phyloP scores from a whole-genome alignment of 2,888 invertebrate genomes.

The Palloptera scutellata region DNA sequence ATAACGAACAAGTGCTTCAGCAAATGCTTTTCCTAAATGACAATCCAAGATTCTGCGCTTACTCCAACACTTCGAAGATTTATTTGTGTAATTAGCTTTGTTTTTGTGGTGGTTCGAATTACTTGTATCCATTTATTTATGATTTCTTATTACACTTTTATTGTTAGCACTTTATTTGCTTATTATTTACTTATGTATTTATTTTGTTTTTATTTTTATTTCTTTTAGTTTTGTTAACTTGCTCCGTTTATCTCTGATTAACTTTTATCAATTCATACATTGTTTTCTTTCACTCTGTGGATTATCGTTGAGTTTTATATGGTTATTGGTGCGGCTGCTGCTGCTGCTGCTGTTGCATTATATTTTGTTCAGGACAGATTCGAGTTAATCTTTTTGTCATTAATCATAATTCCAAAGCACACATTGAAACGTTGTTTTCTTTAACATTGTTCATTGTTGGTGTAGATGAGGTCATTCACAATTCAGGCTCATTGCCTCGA shows the following conservation, averaged over 20 bases:
- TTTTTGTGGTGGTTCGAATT: background rate
- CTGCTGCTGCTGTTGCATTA: slow-evolving; percentile 14
- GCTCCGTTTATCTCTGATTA: slow-evolving; percentile 2
- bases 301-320: slow-evolving; percentile 8
- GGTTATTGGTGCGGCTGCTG: slow-evolving; percentile 1
- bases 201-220: no score
- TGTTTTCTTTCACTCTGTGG: slow-evolving; percentile 1
- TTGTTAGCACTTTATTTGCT: background rate
- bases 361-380: slow-evolving; percentile 25
- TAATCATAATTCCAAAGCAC: slow-evolving; percentile 51
- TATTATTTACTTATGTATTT: background rate
- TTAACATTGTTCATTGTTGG: background rate
- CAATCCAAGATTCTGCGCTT: no score
- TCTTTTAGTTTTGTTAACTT: no score
- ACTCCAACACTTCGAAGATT: no score
- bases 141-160: background rate
- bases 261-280: background rate
- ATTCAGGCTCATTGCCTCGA: no score
- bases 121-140: slow-evolving; percentile 20
- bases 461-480: slow-evolving; percentile 1
- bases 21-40: no score
- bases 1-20: no score
- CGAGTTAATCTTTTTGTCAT: slow-evolving; percentile 47
- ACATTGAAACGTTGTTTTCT: no score
- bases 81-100: background rate